A percentile compares a stretch with the other conserved stretches of the same genome.
Evolutionary conservation across 2,113 vertebrate species (phyloP).

Genomic region (Micronycteris hirsuta): DNA sequence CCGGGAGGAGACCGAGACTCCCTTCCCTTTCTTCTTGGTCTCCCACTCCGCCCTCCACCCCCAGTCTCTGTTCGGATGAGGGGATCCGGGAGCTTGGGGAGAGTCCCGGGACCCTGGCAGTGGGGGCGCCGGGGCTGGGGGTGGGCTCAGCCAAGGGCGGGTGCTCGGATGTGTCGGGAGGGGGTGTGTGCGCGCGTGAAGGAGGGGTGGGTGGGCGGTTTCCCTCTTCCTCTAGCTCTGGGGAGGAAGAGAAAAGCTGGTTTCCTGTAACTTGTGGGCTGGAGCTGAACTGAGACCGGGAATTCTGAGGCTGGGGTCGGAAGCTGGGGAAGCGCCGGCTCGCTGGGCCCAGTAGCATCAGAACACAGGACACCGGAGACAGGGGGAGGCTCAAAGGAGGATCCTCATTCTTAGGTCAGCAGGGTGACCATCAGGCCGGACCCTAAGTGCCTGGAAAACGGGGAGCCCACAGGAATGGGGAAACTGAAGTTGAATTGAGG

Average conservation of each 20-base stretch:
- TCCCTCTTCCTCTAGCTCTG: constrained; percentile 69
- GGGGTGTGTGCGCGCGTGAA: constrained; percentile 54
- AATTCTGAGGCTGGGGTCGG: constrained; percentile 44
- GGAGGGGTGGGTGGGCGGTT: constrained; percentile 62
- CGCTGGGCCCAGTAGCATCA: background rate
- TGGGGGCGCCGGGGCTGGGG: constrained; percentile 44
- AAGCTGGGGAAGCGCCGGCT: background rate
- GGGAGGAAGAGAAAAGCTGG: constrained; percentile 72
- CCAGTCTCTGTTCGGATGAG: background rate
- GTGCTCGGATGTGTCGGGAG: constrained; percentile 58
- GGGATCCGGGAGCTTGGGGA: background rate
- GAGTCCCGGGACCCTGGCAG: constrained; percentile 16
- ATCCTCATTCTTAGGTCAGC: background rate
- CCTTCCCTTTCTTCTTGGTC: background rate
- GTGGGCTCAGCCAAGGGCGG: constrained; percentile 50
- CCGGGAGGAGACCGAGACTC: background rate
- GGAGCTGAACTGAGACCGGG: constrained; percentile 31
- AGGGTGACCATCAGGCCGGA: background rate
- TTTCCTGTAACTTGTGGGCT: constrained; percentile 71
- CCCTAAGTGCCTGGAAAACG: background rate
- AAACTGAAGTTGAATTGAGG: background rate
- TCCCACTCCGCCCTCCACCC: background rate
- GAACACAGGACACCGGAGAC: background rate
- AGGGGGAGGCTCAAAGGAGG: background rate
- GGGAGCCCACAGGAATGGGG: background rate